Evolutionary conservation across 2,113 vertebrate genomes (phyloP).

Genomic region (Actinemys pallida): DNA sequence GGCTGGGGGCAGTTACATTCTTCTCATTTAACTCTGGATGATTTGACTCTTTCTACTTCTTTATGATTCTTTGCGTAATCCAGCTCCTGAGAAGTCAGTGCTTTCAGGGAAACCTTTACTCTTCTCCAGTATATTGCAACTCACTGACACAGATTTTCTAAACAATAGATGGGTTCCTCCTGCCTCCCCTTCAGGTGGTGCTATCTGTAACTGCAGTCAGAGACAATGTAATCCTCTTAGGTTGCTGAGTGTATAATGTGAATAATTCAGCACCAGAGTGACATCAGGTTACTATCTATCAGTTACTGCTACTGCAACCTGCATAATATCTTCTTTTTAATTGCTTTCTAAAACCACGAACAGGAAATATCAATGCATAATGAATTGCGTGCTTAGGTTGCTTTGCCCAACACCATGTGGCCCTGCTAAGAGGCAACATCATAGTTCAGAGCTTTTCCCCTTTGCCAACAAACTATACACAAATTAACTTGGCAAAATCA

Average conservation of each 20-base stretch:
- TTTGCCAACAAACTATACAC: slow-evolving; percentile 6
- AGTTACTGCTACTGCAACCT: neutral
- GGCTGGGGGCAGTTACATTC: neutral
- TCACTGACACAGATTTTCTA: slow-evolving; percentile 30
- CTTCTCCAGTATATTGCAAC: neutral
- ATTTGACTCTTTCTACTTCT: neutral
- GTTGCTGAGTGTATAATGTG: neutral
- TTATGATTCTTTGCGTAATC: neutral
- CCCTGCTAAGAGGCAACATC: neutral
- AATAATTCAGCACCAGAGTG: neutral
- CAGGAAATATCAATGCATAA: neutral
- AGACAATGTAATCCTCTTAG: slow-evolving; percentile 43
- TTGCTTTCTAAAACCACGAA: neutral
- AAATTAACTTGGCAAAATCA: neutral
- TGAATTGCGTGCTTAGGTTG: neutral
- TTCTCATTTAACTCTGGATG: neutral
- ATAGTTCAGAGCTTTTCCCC: neutral
- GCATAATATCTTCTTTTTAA: neutral
- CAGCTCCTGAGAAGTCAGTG: neutral
- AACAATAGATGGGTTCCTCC: neutral
- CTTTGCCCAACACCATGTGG: neutral
- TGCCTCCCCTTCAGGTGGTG: neutral
- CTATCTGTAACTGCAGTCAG: neutral
- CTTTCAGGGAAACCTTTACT: neutral
- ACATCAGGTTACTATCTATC: neutral